Evolutionary conservation across 2,113 vertebrate genomes (phyloP).

Genomic region (Psophia crepitans): DNA sequence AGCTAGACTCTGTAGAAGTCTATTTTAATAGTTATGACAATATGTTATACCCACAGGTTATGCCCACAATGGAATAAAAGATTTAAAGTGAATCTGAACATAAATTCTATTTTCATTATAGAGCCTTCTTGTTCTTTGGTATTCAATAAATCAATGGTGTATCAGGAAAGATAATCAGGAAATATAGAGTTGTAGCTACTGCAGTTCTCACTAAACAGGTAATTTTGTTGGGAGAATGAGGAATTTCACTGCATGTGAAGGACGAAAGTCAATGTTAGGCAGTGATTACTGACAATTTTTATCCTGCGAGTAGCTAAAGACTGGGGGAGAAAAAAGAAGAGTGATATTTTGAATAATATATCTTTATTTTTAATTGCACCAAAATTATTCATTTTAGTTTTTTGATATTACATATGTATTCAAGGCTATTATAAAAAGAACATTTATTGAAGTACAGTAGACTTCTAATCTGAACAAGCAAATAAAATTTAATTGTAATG

Average conservation of each 20-base stretch:
- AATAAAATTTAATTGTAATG: neutral
- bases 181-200: neutral
- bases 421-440: neutral
- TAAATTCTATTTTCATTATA: neutral
- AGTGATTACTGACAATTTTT: neutral
- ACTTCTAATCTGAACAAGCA: neutral
- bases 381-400: neutral
- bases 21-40: neutral
- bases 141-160: neutral
- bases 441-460: neutral
- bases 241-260: neutral
- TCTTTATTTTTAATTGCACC: neutral
- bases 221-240: neutral
- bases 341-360: neutral
- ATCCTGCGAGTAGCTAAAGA: neutral
- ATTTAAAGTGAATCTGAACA: neutral
- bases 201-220: neutral
- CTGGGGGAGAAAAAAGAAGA: accelerated
- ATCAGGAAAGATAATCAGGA: neutral
- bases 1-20: neutral
- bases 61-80: neutral
- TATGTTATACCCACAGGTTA: neutral
- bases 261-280: neutral
- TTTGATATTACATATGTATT: neutral
- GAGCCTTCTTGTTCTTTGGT: neutral